These are phyloP conservation scores for Myiotriccus ornatus DNA, from an alignment of 2,797 vertebrate genomes.

Conservation along the genomic window DNA sequence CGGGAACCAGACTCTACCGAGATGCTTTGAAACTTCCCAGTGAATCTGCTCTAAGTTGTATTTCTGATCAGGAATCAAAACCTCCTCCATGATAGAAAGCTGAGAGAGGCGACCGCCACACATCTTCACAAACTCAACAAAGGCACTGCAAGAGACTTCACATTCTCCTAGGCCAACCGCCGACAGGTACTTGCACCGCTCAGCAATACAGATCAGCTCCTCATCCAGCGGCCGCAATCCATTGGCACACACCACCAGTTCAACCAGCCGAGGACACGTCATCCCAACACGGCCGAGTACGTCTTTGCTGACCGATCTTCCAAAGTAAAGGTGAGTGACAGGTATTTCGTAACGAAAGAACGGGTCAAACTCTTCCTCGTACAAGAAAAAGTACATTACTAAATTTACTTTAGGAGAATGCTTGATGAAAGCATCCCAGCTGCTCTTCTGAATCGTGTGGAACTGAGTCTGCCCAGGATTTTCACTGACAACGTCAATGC, in stretches of 20 bases:
- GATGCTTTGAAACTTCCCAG: conserved; percentile 98
- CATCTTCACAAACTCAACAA: conserved; percentile 98
- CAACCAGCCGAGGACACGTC: conserved; percentile 93
- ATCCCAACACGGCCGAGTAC: conserved; percentile 94
- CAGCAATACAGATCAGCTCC: conserved; percentile 95
- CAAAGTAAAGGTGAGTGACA: conserved; percentile 97
- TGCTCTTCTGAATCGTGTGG: conserved; percentile 94
- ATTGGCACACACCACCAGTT: conserved; percentile 97
- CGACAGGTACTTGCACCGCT: conserved; percentile 91
- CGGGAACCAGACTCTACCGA: conserved; percentile 97
- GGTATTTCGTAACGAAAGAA: conserved; percentile 96
- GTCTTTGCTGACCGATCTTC: conserved; percentile 96
- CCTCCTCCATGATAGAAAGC: conserved; percentile 98
- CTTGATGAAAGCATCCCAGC: conserved; percentile 96
- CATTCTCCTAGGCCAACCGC: conserved; percentile 97
- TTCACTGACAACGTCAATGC: conserved; percentile 96
- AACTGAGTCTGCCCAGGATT: conserved; percentile 94
- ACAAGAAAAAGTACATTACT: conserved; percentile 99
- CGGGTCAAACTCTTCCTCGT: conserved; percentile 94
- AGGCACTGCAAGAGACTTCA: conserved; percentile 96
- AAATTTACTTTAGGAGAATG: conserved; percentile 98
- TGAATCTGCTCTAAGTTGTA: conserved; percentile 96
- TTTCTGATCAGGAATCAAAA: conserved; percentile 95
- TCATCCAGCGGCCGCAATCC: conserved; percentile 94
- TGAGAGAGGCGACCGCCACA: conserved; percentile 93